Conservation (phyloP, 2,888 invertebrate species). For the Matsumyia berberina region DNA sequence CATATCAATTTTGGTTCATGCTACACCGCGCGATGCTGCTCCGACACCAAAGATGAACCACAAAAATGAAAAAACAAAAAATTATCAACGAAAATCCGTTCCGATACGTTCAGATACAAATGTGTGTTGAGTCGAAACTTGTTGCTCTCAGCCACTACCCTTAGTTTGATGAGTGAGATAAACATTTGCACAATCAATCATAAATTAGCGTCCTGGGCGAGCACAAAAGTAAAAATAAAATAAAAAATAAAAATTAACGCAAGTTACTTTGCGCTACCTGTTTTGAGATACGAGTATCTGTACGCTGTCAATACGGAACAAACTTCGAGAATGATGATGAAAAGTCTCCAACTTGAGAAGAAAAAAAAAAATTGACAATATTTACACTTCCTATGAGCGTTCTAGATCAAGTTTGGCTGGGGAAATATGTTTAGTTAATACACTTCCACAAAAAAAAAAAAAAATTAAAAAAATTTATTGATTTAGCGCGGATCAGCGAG, state of each 20-base stretch:
- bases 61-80: constrained; percentile 20
- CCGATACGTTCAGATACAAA: constrained; percentile 4
- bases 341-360: neutral
- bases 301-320: constrained; percentile 29
- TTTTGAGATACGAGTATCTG: constrained; percentile 8
- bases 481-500: constrained; percentile 23
- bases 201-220: constrained; percentile 60
- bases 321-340: constrained; percentile 26
- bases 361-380: constrained; percentile 6
- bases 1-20: constrained; percentile 21
- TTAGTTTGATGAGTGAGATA: constrained; percentile 42
- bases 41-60: constrained; percentile 27
- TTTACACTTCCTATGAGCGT: constrained; percentile 14
- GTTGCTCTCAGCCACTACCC: constrained; percentile 26
- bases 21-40: neutral
- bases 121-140: constrained; percentile 15
- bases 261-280: constrained; percentile 31
- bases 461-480: neutral
- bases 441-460: constrained; percentile 2
- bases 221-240: constrained; percentile 19
- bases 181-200: constrained; percentile 67
- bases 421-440: constrained; percentile 9
- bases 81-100: neutral
- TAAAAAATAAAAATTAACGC: constrained; percentile 20
- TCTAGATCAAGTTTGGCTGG: neutral